Base-by-base conservation (phyloP, 37 sponge, comb jelly and placozoan species). In the Cladorhizidae sp. region DNA sequence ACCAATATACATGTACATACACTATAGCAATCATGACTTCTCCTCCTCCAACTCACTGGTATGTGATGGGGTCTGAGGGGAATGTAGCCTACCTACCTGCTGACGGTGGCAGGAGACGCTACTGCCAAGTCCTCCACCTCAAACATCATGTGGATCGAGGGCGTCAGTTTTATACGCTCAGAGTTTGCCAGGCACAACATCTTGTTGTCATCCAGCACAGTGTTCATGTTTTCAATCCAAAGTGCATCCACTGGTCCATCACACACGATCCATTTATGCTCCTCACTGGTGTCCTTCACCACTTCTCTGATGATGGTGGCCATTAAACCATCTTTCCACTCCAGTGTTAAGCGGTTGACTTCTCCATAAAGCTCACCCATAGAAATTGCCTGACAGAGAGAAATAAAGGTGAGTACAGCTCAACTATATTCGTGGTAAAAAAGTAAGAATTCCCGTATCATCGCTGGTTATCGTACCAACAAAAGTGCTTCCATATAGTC, bases 151-250 rank as follows among this genome's bases (percentile, higher is more conserved):
- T 95, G 99, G 25, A 98, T 98, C 58, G 94, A 88, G 55, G 80
- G 76, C 69, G 85, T 95, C 40, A 98, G 89, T 74, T 98, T 98
- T 67, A 98, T 98, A 11, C 99, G 80, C 86, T 98, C 99, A 28
- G 88, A 86, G 86, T 98, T 98, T 64, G 99, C 99, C 49, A 98
- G 81, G 82, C 99, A 98, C 76, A 98, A 67, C 99, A 98, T 98
- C 75, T 98, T 98, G 77, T 98, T 98, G 87, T 98, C 99, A 86
- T 98, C 99, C 79, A 98, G 79, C 59, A 98, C 99, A 39, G 99
- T 98, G 93, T 98, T 98, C 99, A 98, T 98, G 92, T 98, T 98
- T 82, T 98, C 99, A 72, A 98, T 98, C 99, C 99, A 98, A 43
- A 98, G 88, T 12, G 99, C 99, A 57, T 98, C 99, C 57, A 98